Evolutionary conservation across 2,797 vertebrate genomes (phyloP).

Genomic region (Gymnoscopelus microlampas): DNA sequence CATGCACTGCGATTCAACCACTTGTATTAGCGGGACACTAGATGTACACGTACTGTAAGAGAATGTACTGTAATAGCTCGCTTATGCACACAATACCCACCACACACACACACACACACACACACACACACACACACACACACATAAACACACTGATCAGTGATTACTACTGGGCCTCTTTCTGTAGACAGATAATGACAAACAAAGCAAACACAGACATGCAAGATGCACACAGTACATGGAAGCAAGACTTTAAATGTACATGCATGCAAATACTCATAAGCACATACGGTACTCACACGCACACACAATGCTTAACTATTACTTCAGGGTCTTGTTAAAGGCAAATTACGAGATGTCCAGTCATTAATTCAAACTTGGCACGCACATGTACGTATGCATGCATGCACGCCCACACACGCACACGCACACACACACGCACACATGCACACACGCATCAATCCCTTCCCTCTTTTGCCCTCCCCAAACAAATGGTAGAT

Average conservation of each 20-base stretch:
- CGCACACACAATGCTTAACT: not conserved
- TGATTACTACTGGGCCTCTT: too few species aligned
- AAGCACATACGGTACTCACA: not conserved
- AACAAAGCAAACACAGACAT: not conserved
- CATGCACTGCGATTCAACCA: conserved; percentile 3
- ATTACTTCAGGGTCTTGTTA: not conserved
- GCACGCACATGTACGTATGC: not conserved
- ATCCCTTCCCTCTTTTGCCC: conserved; percentile 15
- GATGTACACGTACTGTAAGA: conserved; percentile 1
- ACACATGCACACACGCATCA: conserved; percentile 7
- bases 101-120: too few species aligned
- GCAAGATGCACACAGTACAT: too few species aligned
- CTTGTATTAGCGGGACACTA: conserved; percentile 9
- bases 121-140: too few species aligned
- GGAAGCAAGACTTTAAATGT: too few species aligned
- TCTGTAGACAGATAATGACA: not conserved
- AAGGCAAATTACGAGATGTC: too few species aligned
- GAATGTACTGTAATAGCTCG: too few species aligned
- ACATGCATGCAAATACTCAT: not conserved
- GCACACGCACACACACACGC: conserved; percentile 1
- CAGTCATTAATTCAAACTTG: too few species aligned
- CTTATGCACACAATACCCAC: too few species aligned
- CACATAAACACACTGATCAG: too few species aligned
- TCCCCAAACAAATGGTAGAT: conserved; percentile 54
- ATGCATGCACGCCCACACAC: not conserved